Percentiles rank a stretch among this genome's conserved stretches.
These are phyloP conservation scores for Himalopsyche phryganea DNA, from an alignment of 1,140 invertebrate species.

Conservation along the genomic window DNA sequence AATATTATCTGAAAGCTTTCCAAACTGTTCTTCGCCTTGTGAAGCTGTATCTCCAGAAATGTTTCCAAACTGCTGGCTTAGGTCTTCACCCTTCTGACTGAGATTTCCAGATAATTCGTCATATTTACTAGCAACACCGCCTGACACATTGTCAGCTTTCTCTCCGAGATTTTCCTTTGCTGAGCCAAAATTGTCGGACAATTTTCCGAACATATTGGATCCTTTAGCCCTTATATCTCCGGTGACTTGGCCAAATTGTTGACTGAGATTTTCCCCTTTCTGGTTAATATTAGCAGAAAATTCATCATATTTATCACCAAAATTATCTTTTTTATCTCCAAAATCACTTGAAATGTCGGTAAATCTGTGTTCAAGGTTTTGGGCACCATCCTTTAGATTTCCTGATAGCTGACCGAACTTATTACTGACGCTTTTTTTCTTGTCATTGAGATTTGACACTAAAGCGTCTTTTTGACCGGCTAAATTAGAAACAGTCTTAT, in stretches of 20 bases:
- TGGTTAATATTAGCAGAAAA: not conserved
- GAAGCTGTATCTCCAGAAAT: not conserved
- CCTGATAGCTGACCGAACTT: constrained; percentile 30
- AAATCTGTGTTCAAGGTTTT: constrained; percentile 7
- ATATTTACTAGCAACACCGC: not conserved
- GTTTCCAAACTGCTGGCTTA: not conserved
- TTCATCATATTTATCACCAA: not conserved
- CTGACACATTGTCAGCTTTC: not conserved
- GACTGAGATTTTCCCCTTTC: not conserved
- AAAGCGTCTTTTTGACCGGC: constrained; percentile 34
- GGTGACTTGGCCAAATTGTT: not conserved
- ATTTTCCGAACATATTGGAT: not conserved
- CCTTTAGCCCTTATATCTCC: not conserved
- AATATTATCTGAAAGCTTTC: too few relatives aligned
- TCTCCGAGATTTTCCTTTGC: not conserved
- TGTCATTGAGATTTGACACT: constrained; percentile 34
- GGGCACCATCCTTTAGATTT: constrained; percentile 8
- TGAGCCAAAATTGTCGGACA: not conserved
- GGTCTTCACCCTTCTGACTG: not conserved
- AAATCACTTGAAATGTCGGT: constrained; percentile 10
- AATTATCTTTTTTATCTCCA: not conserved
- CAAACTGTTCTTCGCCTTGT: too few relatives aligned
- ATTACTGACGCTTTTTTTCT: constrained; percentile 33
- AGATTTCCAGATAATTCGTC: too few relatives aligned
- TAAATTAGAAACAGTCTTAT: constrained; percentile 35